Percentiles rank a stretch among this genome's conserved stretches.
phyloP scores from a whole-genome alignment of 2,113 vertebrate genomes.

The Lutjanus erythropterus region DNA sequence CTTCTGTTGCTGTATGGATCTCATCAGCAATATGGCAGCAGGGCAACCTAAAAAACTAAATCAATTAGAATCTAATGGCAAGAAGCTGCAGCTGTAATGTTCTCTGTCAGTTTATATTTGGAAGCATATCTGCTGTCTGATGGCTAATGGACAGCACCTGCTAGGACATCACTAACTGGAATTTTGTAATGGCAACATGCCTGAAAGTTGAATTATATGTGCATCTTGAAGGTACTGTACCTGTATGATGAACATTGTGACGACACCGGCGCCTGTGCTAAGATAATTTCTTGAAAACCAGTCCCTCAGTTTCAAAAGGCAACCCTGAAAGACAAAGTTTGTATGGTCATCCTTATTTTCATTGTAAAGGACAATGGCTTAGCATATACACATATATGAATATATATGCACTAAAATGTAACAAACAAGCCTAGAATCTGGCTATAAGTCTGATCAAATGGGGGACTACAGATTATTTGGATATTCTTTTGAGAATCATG shows the following conservation, averaged over 20 bases:
- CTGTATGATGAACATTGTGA: constrained; percentile 78
- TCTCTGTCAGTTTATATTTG: not conserved
- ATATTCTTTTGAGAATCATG: not conserved
- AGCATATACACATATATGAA: too few relatives aligned
- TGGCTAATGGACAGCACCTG: not conserved
- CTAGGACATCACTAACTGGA: not conserved
- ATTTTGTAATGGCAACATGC: not conserved
- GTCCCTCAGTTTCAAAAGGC: constrained; percentile 63
- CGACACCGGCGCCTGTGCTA: constrained; percentile 72
- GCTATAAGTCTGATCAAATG: not conserved
- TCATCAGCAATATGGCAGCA: not conserved
- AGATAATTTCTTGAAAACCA: constrained; percentile 78
- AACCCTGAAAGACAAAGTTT: constrained; percentile 69
- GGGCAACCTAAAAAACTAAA: not conserved
- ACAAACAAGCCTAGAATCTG: not conserved
- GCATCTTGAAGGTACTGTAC: constrained; percentile 44
- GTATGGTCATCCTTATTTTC: not conserved
- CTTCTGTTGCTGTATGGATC: not conserved
- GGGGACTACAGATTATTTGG: not conserved
- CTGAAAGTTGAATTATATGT: not conserved
- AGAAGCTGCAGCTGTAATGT: not conserved
- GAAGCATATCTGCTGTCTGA: not conserved
- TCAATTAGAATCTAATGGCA: not conserved
- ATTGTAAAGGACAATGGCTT: not conserved
- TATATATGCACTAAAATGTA: too few relatives aligned